Evolutionary conservation across 2,888 invertebrate species (phyloP).

Genomic region (Nematopogon swammerdamellus): DNA sequence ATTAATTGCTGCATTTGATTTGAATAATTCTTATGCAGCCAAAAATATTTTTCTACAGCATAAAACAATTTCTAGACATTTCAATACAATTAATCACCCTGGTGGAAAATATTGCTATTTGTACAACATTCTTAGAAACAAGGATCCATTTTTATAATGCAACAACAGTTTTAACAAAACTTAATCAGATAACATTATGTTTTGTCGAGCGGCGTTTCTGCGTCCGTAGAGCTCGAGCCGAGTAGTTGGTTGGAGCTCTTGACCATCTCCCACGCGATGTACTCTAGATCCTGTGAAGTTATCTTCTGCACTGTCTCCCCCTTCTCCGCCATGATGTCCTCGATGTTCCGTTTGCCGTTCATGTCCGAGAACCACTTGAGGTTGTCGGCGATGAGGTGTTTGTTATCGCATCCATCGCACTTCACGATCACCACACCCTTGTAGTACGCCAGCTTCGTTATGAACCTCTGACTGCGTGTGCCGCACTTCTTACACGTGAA

Average conservation of each 20-base stretch:
- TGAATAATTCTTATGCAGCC: no score
- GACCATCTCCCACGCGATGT: constrained; percentile 35
- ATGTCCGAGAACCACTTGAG: constrained; percentile 90
- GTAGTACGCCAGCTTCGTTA: constrained; percentile 81
- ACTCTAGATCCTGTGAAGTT: constrained; percentile 45
- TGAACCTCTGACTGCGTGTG: constrained; percentile 71
- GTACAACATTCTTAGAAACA: no score
- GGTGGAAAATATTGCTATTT: no score
- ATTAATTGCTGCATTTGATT: no score
- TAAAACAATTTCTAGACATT: no score
- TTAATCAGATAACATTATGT: no score
- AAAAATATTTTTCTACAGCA: no score
- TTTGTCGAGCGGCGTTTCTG: no score
- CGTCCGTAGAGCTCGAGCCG: background rate
- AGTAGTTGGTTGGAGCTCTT: constrained; percentile 10
- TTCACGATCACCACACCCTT: constrained; percentile 90
- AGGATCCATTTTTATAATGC: no score
- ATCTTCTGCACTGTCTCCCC: constrained; percentile 75
- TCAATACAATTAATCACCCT: no score
- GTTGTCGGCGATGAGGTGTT: constrained; percentile 95
- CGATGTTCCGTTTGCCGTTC: constrained; percentile 78
- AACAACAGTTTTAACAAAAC: no score
- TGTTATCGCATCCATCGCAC: constrained; percentile 83
- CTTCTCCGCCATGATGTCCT: constrained; percentile 82
- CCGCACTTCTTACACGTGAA: constrained; percentile 91